These are phyloP conservation scores for Diplosoma virens DNA, from an alignment of 23 tunicate genomes.

Conservation along the genomic window DNA sequence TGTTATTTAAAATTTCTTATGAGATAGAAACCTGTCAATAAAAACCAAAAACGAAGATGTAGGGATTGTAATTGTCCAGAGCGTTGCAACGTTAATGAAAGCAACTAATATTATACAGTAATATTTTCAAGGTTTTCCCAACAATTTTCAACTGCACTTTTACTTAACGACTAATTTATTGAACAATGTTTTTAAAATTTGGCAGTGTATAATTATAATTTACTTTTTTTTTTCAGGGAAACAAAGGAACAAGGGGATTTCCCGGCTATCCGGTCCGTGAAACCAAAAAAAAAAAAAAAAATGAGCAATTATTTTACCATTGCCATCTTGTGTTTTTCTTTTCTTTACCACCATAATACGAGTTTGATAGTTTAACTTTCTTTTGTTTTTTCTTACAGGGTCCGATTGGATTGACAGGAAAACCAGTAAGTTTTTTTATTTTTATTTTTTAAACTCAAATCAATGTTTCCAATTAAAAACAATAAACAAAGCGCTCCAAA, in stretches of 20 bases:
- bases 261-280: not conserved
- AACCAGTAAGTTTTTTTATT: not conserved
- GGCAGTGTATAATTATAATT: no score
- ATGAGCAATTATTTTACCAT: not conserved
- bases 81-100: no score
- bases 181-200: no score
- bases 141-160: no score
- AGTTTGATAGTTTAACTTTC: not conserved
- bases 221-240: not conserved
- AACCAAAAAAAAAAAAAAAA: not conserved
- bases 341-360: not conserved
- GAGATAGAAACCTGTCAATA: no score
- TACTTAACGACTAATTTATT: no score
- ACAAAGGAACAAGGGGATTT: not conserved
- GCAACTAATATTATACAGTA: no score
- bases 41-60: no score
- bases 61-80: no score
- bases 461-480: not conserved
- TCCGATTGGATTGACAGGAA: conserved; percentile 21
- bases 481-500: not conserved
- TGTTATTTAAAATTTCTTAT: no score
- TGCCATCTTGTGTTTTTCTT: not conserved
- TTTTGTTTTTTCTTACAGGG: conserved; percentile 5
- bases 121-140: no score
- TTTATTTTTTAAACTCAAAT: not conserved